Evolutionary conservation across 2,888 invertebrate species (phyloP), one percentile per base, ranked within the genome.

Genomic region (Acutogordius australiensis): DNA sequence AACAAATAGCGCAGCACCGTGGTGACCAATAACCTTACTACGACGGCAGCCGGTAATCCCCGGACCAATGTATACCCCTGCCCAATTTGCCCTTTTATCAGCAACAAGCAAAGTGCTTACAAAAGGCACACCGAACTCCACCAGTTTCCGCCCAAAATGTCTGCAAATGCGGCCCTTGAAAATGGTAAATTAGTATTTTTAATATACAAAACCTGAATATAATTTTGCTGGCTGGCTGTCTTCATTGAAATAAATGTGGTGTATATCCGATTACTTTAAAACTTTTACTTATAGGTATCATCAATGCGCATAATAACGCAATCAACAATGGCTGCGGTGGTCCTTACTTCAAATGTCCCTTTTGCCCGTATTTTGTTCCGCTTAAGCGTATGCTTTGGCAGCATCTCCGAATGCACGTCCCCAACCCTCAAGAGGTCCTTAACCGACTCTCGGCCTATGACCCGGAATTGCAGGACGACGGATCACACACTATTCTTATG

Each of bases 41-140:
- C 28, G 8, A 30, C 58, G 8, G 30, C 28, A 13, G 29, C 30
- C 23, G 58, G 28, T 2, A 57, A 57, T 26, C 29, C 58, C 23
- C 13, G 29, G 29, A 57, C 58, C 58, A 57, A 51, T 26, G 51
- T 51, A n/a, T 51, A n/a, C 58, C 30, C 28, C 29, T 57, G 58
- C 26, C 28, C 28, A 8, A 18, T 29, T 8, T 57, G 58, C 30
- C 58, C 58, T 30, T 57, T 29, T 29, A 29, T 57, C 28, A 57
- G 29, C 29, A 57, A 57, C 29, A 57, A 57, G 29, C 8, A 27
- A 8, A 28, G 4, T 4, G 58, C 58, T 4, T 29, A 28, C 18
- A 57, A 57, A 30, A 57, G 30, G 29, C 58, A 57, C 58, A 8
- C 13, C 8, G 29, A 30, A 28, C 26, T 57, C 8, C 58, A 57